Conservation (phyloP, 2,888 invertebrate genomes). For the Pandemis cinnamomeana region DNA sequence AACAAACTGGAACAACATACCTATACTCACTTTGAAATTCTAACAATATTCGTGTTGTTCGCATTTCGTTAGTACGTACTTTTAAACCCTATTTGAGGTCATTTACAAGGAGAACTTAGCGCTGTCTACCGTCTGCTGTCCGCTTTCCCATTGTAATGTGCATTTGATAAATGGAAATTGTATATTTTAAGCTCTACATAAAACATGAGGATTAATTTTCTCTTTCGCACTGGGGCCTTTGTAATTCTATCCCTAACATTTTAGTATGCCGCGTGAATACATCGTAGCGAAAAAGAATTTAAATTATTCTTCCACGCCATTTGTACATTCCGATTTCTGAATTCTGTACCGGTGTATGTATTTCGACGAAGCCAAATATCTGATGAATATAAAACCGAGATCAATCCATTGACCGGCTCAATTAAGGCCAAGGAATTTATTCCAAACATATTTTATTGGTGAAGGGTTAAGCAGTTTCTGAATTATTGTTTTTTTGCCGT, state of each 20-base stretch:
- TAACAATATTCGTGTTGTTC: not conserved
- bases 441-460: slow-evolving; percentile 32
- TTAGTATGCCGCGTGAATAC: slow-evolving; percentile 24
- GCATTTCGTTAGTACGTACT: not conserved
- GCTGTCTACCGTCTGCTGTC: not conserved
- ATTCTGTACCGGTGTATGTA: slow-evolving; percentile 16
- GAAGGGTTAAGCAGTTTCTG: slow-evolving; percentile 21
- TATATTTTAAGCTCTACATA: slow-evolving; percentile 16
- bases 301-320: slow-evolving; percentile 24
- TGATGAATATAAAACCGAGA: slow-evolving; percentile 30
- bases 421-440: slow-evolving; percentile 36
- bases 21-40: not conserved
- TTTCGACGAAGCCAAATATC: slow-evolving; percentile 13
- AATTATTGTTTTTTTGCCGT: slow-evolving; percentile 15
- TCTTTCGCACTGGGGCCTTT: not conserved
- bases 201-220: slow-evolving; percentile 5
- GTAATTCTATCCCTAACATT: slow-evolving; percentile 16
- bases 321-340: slow-evolving; percentile 12
- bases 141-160: slow-evolving; percentile 14
- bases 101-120: not conserved
- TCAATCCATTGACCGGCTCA: slow-evolving; percentile 37
- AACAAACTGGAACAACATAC: not conserved
- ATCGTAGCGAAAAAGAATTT: slow-evolving; percentile 21
- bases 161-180: slow-evolving; percentile 14
- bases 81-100: not conserved